These are phyloP conservation scores for Myotis yumanensis DNA, from an alignment of 2,113 vertebrate species.

Conservation along the genomic window DNA sequence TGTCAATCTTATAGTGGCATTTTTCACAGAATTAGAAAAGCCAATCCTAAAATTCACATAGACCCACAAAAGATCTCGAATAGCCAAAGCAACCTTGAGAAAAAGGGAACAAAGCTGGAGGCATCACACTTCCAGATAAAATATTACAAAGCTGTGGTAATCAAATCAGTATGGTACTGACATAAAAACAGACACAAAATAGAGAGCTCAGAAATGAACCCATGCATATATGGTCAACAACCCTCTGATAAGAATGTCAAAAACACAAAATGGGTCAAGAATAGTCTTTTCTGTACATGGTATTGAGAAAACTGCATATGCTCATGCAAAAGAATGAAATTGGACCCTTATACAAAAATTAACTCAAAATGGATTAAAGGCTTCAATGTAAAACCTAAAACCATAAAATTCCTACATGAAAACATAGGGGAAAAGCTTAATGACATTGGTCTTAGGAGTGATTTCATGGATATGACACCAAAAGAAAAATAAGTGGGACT, in stretches of 20 bases:
- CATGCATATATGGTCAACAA: neutral
- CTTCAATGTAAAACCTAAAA: neutral
- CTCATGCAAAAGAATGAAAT: neutral
- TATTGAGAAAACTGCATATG: neutral
- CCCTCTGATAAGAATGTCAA: neutral
- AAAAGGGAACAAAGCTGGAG: neutral
- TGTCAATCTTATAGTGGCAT: neutral
- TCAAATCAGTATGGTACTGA: neutral
- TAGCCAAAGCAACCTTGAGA: neutral
- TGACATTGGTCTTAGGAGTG: neutral
- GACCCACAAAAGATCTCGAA: neutral
- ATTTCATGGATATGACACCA: neutral
- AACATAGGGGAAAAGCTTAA: neutral
- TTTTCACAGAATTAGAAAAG: neutral
- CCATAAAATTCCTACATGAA: neutral
- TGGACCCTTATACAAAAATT: neutral
- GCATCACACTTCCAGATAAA: neutral
- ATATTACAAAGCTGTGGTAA: neutral
- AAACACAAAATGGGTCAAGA: neutral
- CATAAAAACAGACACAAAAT: neutral
- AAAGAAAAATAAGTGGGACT: neutral
- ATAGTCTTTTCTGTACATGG: neutral
- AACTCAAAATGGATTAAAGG: neutral
- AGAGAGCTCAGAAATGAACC: neutral
- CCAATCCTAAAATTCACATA: too few relatives aligned